A percentile compares a stretch with the other conserved stretches of the same genome.
Evolutionary conservation across 2,888 invertebrate species (phyloP).

Genomic region (Magallana nippona): DNA sequence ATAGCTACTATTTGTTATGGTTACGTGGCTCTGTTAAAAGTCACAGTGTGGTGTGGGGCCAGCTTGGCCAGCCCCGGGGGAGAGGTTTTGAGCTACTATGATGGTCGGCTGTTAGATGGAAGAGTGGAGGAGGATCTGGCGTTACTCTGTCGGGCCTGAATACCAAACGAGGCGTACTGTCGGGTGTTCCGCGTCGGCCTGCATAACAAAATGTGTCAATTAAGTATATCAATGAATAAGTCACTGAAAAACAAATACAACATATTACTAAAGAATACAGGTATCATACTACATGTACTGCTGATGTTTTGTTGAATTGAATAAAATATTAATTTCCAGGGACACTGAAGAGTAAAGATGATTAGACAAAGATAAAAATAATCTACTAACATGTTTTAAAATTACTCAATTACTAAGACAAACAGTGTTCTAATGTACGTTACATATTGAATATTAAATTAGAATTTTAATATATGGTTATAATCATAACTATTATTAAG

Average conservation of each 20-base stretch:
- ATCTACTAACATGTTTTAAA: no score
- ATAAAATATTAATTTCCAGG: no score
- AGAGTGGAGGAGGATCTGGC: slow-evolving; percentile 68
- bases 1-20: slow-evolving; percentile 33
- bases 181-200: slow-evolving; percentile 68
- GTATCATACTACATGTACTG: background rate
- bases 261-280: background rate
- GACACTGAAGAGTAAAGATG: no score
- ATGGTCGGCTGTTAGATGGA: slow-evolving; percentile 67
- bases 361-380: no score
- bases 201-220: slow-evolving; percentile 35
- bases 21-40: slow-evolving; percentile 13
- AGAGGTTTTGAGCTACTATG: slow-evolving; percentile 45
- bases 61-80: background rate
- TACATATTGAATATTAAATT: no score
- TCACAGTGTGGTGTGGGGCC: background rate
- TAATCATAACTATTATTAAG: no score
- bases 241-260: background rate
- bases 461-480: no score
- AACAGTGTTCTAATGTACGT: no score
- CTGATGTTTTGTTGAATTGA: no score
- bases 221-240: background rate
- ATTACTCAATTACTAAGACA: no score
- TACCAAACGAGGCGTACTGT: slow-evolving; percentile 75
- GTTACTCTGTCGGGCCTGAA: slow-evolving; percentile 61